Conservation (phyloP, 2,888 invertebrate genomes). For the Microdon myrmicae region DNA sequence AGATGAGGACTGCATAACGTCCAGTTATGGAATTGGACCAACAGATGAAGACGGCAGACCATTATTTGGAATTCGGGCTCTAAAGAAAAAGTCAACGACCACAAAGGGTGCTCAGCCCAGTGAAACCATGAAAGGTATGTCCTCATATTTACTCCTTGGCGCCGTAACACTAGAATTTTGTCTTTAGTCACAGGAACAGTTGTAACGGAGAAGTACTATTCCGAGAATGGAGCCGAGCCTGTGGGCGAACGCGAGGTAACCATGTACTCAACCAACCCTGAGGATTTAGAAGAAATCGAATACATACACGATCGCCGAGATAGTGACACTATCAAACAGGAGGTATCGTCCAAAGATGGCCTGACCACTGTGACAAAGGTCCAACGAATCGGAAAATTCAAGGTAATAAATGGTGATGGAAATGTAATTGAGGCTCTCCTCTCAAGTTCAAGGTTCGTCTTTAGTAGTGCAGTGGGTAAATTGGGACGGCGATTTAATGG, state of each 20-base stretch:
- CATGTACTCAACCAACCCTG: conserved; percentile 76
- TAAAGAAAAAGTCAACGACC: conserved; percentile 69
- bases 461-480: too few relatives aligned
- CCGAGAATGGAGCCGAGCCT: conserved; percentile 76
- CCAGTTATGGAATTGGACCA: conserved; percentile 85
- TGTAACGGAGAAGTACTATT: conserved; percentile 75
- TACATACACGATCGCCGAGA: conserved; percentile 38
- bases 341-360: conserved; percentile 68
- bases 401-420: conserved; percentile 23
- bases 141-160: not conserved
- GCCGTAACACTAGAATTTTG: not conserved
- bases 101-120: conserved; percentile 67
- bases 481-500: too few relatives aligned
- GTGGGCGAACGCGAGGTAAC: conserved; percentile 77
- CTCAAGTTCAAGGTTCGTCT: not conserved
- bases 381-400: conserved; percentile 57
- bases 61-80: conserved; percentile 81
- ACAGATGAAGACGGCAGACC: conserved; percentile 83
- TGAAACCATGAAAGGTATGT: conserved; percentile 74
- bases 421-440: not conserved
- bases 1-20: conserved; percentile 75
- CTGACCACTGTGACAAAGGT: conserved; percentile 61
- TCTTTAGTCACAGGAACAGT: conserved; percentile 82
- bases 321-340: conserved; percentile 63
- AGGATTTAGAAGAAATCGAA: conserved; percentile 58